Base-by-base conservation (phyloP, 2,797 vertebrate genomes). In the Karalla daura region DNA sequence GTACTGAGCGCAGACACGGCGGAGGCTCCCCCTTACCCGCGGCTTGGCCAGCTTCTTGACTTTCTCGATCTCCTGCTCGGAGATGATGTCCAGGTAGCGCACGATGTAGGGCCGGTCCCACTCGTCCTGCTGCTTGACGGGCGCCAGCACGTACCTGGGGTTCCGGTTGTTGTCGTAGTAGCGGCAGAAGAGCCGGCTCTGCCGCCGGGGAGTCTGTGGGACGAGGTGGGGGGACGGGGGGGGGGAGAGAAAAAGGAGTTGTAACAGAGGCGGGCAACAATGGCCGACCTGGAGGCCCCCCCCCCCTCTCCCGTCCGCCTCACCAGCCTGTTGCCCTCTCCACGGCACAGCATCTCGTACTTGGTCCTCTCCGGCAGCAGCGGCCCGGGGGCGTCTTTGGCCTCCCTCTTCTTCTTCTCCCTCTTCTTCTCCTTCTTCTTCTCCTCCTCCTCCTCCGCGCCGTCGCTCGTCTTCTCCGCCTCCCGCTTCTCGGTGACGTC, bases 341-440 rank as follows among this genome's bases (percentile, higher is more conserved):
- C 98, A 80, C 97, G 95, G 90, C 98, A 99, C 76, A 99, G 94
- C 96, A 93, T 96, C 93, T 99, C 97, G 32, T 99, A 99, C 92
- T 96, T 98, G 93, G 94, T 95, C 88, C 96, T 97, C 83, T 99
- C 98, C 0, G 97, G 96, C 35, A 97, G 78, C 70, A 94, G 92
- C 78, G 93, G 92, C 62, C 54, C 83, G 44, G 86, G 50, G n/a
- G 43, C 80, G 11, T 88, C 88, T 63, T 86, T 76, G 58, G 68
- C 25, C 54, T 24, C 80, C 36, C n/a, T 78, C 24, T 70, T 75
- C 30, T 70, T 75, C 32, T 72, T 76, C 55, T 72, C 71, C 49
- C 60, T 83, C 75, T 84, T 84, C 80, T 91, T 72, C 80, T 23
- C 80, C 80, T 76, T 84, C 55, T 8, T 80, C 25, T 1, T 32